phyloP scores from a whole-genome alignment of 2,113 vertebrate genomes.

The Hemiscyllium ocellatum region DNA sequence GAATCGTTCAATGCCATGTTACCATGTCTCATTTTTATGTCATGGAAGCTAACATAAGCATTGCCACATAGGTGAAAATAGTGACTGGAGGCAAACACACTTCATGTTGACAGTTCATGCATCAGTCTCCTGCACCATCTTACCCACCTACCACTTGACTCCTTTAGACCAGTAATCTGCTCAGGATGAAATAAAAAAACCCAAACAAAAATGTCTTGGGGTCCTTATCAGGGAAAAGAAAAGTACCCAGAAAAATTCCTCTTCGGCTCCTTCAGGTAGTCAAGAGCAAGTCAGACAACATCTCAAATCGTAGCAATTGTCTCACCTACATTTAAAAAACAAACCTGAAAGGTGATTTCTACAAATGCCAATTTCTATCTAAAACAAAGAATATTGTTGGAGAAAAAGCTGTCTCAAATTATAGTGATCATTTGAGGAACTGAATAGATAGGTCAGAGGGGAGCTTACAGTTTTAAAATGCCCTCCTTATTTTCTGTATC shows the following conservation, averaged over 20 bases:
- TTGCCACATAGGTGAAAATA: too few species aligned
- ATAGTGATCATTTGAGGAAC: neutral
- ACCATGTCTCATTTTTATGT: too few species aligned
- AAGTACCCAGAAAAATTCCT: neutral
- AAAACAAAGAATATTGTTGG: neutral
- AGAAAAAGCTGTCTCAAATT: neutral
- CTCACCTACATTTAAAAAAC: too few species aligned
- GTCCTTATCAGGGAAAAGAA: neutral
- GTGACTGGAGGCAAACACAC: too few species aligned
- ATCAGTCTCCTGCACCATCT: neutral
- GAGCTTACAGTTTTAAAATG: neutral
- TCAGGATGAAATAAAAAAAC: too few species aligned
- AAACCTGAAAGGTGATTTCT: neutral
- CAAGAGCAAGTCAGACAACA: too few species aligned
- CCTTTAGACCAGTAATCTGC: neutral
- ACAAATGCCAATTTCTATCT: neutral
- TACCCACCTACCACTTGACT: neutral
- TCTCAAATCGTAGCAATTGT: too few species aligned
- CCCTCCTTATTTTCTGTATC: neutral
- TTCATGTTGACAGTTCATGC: too few species aligned
- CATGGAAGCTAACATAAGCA: too few species aligned
- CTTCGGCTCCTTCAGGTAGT: neutral
- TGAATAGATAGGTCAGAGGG: neutral
- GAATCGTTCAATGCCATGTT: too few species aligned
- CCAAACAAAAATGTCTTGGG: neutral